Conservation (phyloP, 1,140 invertebrate genomes). For the Ladona fulva region DNA sequence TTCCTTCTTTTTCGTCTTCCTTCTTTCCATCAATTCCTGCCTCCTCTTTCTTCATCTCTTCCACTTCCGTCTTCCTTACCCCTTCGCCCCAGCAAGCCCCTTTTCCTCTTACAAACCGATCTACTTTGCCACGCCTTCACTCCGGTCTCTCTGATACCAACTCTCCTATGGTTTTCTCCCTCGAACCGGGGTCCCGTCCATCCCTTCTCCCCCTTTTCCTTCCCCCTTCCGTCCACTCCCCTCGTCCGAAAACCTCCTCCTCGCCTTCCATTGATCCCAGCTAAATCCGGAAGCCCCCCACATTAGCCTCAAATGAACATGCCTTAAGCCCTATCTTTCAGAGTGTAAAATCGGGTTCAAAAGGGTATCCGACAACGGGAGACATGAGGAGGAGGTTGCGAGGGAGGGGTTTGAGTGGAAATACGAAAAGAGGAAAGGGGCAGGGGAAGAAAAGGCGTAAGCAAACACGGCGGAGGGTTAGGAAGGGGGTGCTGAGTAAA, state of each 20-base stretch:
- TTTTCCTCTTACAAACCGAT: not conserved
- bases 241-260: too few species aligned
- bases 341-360: constrained; percentile 20
- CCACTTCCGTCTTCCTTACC: not conserved
- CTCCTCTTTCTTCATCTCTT: not conserved
- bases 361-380: constrained; percentile 17
- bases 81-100: not conserved
- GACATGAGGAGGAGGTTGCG: not conserved
- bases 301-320: constrained; percentile 22
- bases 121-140: not conserved
- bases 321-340: constrained; percentile 21
- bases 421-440: not conserved
- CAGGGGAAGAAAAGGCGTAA: not conserved
- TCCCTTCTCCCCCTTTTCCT: not conserved
- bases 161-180: not conserved
- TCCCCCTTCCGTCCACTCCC: too few species aligned
- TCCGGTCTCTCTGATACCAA: not conserved
- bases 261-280: constrained; percentile 14
- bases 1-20: not conserved
- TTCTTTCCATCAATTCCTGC: not conserved
- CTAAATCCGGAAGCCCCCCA: constrained; percentile 18
- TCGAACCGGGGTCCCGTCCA: not conserved
- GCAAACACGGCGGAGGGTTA: not conserved
- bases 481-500: not conserved
- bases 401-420: not conserved